Conservation (phyloP, 2,888 invertebrate genomes). For the Tipula helvola region DNA sequence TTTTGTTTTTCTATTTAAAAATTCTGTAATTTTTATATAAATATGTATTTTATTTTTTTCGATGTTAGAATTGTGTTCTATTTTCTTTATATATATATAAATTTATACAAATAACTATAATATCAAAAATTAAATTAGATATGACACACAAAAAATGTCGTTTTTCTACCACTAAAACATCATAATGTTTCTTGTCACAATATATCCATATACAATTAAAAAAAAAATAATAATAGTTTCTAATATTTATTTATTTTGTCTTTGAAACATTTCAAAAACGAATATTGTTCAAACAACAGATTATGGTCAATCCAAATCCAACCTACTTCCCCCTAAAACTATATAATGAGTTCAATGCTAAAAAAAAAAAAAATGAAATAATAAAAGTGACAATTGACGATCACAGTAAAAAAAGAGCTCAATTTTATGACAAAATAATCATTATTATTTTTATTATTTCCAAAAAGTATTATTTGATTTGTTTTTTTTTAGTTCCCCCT, state of each 20-base stretch:
- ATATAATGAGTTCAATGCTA: not conserved
- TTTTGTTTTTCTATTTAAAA: not conserved
- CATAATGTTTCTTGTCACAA: not conserved
- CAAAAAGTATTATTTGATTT: not conserved
- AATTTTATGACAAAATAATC: not conserved
- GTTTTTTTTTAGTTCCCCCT: slow-evolving; percentile 11
- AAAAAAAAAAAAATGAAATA: not conserved
- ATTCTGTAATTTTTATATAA: not conserved
- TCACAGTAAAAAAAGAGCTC: not conserved
- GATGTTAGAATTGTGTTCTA: not conserved
- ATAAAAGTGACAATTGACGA: not conserved
- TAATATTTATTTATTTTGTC: not conserved
- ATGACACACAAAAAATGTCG: not conserved
- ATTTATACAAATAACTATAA: not conserved
- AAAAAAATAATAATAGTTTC: too few species aligned
- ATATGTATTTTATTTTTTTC: not conserved
- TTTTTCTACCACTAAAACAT: not conserved
- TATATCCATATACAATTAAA: not conserved
- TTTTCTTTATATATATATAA: not conserved
- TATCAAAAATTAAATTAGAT: not conserved
- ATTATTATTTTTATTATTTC: slow-evolving; percentile 7
- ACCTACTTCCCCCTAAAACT: not conserved
- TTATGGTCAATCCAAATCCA: not conserved
- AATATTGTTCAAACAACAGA: not conserved
- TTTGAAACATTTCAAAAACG: not conserved